A percentile compares a stretch with the other conserved stretches of the same genome.
phyloP scores from a whole-genome alignment of 1,140 invertebrate species.

The Planococcus citri region DNA sequence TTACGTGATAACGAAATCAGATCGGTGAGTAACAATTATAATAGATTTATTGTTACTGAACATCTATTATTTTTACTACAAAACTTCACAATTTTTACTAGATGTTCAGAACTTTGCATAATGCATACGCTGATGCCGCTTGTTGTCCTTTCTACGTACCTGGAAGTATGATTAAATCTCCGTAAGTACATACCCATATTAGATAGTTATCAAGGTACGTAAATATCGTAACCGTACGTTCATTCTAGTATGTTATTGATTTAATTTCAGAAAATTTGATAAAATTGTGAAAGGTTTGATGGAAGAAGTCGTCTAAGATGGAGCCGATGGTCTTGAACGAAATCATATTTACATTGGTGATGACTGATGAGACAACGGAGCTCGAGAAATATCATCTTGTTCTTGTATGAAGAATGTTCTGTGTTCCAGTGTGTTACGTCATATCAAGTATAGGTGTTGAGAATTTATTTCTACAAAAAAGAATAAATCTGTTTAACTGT shows the following conservation, averaged over 20 bases:
- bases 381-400: no score
- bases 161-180: slow-evolving; percentile 62
- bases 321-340: no score
- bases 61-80: neutral
- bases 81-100: neutral
- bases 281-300: slow-evolving; percentile 10
- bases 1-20: slow-evolving; percentile 88
- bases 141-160: slow-evolving; percentile 92
- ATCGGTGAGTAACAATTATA: slow-evolving; percentile 37
- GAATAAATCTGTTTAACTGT: no score
- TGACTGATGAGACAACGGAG: no score
- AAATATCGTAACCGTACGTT: neutral
- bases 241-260: neutral
- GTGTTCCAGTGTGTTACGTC: no score
- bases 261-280: neutral
- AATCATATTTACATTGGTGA: no score
- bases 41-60: neutral
- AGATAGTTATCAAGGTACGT: neutral
- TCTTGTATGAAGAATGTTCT: no score
- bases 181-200: neutral
- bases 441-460: no score
- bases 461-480: no score
- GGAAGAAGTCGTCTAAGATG: slow-evolving; percentile 5
- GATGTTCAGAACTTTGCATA: slow-evolving; percentile 82
- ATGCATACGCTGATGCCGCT: slow-evolving; percentile 81